These are phyloP conservation scores for Catocala sponsa DNA, from an alignment of 2,888 invertebrate species.

Conservation along the genomic window DNA sequence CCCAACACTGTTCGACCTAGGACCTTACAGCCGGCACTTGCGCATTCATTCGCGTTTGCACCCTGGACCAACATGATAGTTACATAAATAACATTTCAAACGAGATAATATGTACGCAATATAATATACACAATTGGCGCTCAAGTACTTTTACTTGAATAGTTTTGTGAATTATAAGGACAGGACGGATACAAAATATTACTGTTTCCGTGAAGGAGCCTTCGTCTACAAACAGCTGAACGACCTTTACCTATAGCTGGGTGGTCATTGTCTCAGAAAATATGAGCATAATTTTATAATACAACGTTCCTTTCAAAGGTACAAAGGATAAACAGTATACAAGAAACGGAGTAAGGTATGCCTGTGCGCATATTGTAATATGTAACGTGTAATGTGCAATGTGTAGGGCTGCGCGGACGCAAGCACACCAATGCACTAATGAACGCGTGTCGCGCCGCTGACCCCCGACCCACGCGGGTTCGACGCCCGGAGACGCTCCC, in stretches of 20 bases:
- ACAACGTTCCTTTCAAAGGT: neutral
- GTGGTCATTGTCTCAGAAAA: slow-evolving; percentile 50
- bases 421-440: slow-evolving; percentile 70
- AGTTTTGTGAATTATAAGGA: slow-evolving; percentile 50
- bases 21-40: too few species aligned
- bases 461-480: slow-evolving; percentile 87
- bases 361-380: slow-evolving; percentile 40
- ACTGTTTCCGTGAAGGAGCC: slow-evolving; percentile 67
- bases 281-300: slow-evolving; percentile 1
- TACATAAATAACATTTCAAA: too few species aligned
- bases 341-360: slow-evolving; percentile 31
- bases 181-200: slow-evolving; percentile 65
- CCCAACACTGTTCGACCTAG: too few species aligned
- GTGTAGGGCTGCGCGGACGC: slow-evolving; percentile 64
- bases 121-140: neutral
- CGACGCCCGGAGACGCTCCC: slow-evolving; percentile 71
- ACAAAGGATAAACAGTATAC: slow-evolving; percentile 10
- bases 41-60: too few species aligned
- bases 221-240: slow-evolving; percentile 45
- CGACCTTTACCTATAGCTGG: slow-evolving; percentile 42
- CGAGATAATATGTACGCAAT: slow-evolving; percentile 27
- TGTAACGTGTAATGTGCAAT: slow-evolving; percentile 11
- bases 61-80: too few species aligned
- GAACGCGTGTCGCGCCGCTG: slow-evolving; percentile 83
- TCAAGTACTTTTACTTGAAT: neutral